Percentiles rank a stretch among this genome's conserved stretches.
phyloP scores from a whole-genome alignment of 1,140 invertebrate species.

The Drosophila mayri region DNA sequence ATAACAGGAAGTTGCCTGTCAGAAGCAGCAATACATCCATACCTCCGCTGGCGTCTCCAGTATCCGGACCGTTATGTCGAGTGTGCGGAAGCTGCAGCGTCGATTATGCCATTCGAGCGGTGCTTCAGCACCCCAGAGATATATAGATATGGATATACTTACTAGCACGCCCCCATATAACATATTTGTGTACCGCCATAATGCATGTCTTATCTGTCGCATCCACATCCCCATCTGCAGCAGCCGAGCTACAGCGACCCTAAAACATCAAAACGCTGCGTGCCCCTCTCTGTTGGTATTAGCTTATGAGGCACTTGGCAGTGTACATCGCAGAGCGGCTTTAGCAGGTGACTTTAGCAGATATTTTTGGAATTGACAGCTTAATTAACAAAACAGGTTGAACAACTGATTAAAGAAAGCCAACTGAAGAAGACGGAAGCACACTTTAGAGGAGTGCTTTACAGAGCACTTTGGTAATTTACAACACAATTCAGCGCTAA shows the following conservation, averaged over 20 bases:
- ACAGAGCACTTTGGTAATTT: not conserved
- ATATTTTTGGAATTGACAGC: slow-evolving; percentile 29
- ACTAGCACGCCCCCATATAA: slow-evolving; percentile 31
- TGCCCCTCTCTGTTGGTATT: slow-evolving; percentile 18
- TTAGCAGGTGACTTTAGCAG: slow-evolving; percentile 2
- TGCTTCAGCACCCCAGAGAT: slow-evolving; percentile 17
- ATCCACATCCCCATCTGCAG: slow-evolving; percentile 44
- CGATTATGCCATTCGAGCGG: slow-evolving; percentile 73
- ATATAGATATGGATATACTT: not conserved
- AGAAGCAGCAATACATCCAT: slow-evolving; percentile 35
- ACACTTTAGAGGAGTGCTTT: not conserved
- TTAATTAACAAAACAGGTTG: slow-evolving; percentile 28
- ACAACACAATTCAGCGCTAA: not conserved
- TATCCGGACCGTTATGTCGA: slow-evolving; percentile 26
- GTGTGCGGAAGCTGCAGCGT: slow-evolving; percentile 67
- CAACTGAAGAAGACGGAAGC: not conserved
- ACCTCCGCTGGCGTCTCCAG: slow-evolving; percentile 24
- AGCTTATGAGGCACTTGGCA: slow-evolving; percentile 36
- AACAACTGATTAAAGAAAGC: not conserved
- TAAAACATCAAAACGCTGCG: not conserved
- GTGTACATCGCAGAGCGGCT: slow-evolving; percentile 25
- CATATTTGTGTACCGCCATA: slow-evolving; percentile 66
- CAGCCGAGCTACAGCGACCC: slow-evolving; percentile 23
- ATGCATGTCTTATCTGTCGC: slow-evolving; percentile 77
- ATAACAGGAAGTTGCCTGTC: slow-evolving; percentile 49